phyloP scores from a whole-genome alignment of 2,113 vertebrate genomes.

The Hippocampus guttulatus region DNA sequence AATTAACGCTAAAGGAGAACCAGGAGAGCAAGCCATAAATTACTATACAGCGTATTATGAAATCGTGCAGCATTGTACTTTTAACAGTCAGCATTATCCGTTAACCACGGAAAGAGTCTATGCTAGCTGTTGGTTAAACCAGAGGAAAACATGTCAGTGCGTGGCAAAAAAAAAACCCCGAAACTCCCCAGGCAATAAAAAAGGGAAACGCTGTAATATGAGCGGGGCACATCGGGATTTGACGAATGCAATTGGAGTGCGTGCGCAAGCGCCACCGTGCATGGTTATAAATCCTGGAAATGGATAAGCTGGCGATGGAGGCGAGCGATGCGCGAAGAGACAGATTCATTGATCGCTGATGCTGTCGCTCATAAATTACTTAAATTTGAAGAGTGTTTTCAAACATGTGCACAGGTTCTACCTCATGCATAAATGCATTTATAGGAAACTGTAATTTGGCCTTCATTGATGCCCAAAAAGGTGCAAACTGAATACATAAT shows the following conservation, averaged over 20 bases:
- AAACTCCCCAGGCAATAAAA: not conserved
- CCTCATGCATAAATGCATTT: slow-evolving; percentile 1
- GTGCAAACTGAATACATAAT: no score
- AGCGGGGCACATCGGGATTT: slow-evolving; percentile 32
- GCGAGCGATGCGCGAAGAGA: slow-evolving; percentile 12
- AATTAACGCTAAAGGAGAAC: no score
- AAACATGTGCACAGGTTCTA: not conserved
- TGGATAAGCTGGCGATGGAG: slow-evolving; percentile 28
- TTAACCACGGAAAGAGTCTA: not conserved
- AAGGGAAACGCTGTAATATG: not conserved
- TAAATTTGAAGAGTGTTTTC: slow-evolving; percentile 19
- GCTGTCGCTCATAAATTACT: slow-evolving; percentile 46
- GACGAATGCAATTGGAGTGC: slow-evolving; percentile 48
- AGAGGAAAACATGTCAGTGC: not conserved
- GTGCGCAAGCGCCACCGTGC: slow-evolving; percentile 17
- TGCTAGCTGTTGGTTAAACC: not conserved
- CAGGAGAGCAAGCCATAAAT: no score
- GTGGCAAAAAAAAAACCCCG: not conserved
- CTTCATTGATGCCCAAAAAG: not conserved
- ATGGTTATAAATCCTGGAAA: slow-evolving; percentile 44
- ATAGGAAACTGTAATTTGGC: not conserved
- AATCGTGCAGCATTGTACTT: no score
- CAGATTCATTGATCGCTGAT: slow-evolving; percentile 44
- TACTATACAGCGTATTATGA: not conserved
- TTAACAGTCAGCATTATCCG: not conserved